Conservation (phyloP, 92 coral and sea anemone species). For the Umimayanthus kanabou region DNA sequence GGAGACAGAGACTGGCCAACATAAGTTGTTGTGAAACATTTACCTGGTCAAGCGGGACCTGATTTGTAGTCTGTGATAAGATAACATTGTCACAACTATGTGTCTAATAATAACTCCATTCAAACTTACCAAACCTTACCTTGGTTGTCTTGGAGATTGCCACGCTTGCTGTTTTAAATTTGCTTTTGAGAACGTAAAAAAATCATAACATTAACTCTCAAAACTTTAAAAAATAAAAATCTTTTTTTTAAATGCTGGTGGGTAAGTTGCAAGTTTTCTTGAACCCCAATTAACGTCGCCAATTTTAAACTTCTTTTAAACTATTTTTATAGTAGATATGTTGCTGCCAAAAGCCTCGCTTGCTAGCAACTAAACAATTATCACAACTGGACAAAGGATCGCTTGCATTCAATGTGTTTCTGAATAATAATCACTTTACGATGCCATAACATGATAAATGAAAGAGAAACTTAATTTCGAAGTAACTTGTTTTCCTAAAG, state of each 20-base stretch:
- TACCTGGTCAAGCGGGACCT: neutral
- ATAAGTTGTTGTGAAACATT: too few species aligned
- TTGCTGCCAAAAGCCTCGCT: slow-evolving; percentile 2
- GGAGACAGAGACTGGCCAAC: neutral
- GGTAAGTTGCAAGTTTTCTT: neutral
- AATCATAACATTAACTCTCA: neutral
- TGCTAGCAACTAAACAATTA: slow-evolving; percentile 6
- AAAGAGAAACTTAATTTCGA: neutral
- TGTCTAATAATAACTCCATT: neutral
- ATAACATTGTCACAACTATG: neutral
- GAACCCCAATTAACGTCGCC: neutral
- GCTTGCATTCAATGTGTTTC: neutral
- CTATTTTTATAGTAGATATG: neutral
- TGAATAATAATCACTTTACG: slow-evolving; percentile 4
- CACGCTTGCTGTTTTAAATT: neutral
- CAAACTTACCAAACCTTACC: slow-evolving; percentile 1
- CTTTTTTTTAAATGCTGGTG: neutral
- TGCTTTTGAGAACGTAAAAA: neutral
- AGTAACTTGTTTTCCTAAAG: neutral
- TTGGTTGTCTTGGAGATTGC: neutral
- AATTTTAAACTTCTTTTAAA: neutral
- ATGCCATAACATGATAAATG: neutral
- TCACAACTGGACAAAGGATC: slow-evolving; percentile 1
- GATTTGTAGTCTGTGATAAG: neutral
- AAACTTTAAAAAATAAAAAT: neutral